phyloP scores from a whole-genome alignment of 2,888 invertebrate species.

The Brenthis hecate region DNA sequence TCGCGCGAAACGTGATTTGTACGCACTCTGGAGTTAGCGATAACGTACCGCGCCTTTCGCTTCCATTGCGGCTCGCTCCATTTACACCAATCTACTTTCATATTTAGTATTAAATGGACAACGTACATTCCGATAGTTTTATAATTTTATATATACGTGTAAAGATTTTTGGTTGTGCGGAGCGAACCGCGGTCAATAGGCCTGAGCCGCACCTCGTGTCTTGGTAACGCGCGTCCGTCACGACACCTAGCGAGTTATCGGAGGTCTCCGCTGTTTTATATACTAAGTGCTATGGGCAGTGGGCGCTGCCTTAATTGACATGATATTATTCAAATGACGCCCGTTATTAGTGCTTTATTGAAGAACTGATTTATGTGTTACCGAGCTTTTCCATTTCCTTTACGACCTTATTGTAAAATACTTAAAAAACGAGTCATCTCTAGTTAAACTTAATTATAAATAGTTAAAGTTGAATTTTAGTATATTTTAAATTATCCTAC shows the following conservation, averaged over 20 bases:
- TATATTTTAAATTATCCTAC: too few relatives aligned
- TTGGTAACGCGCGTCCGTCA: slow-evolving; percentile 74
- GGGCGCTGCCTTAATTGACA: slow-evolving; percentile 71
- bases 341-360: slow-evolving; percentile 41
- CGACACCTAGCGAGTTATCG: slow-evolving; percentile 74
- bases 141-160: slow-evolving; percentile 47
- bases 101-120: slow-evolving; percentile 44
- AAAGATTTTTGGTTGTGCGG: slow-evolving; percentile 59
- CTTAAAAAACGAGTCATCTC: too few relatives aligned
- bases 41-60: slow-evolving; percentile 2
- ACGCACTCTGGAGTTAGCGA: slow-evolving; percentile 78
- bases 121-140: slow-evolving; percentile 37
- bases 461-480: too few relatives aligned
- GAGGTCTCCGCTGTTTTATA: slow-evolving; percentile 68
- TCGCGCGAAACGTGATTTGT: slow-evolving; percentile 83
- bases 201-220: slow-evolving; percentile 75
- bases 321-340: slow-evolving; percentile 66
- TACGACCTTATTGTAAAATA: background rate
- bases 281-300: slow-evolving; percentile 65
- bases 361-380: slow-evolving; percentile 37
- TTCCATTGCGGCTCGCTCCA: slow-evolving; percentile 23
- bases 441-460: too few relatives aligned
- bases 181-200: slow-evolving; percentile 78
- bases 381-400: slow-evolving; percentile 15
- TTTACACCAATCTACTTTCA: background rate